A percentile compares a stretch with the other conserved stretches of the same genome.
Conservation (phyloP, 1,140 invertebrate genomes). For the Nephila pilipes region DNA sequence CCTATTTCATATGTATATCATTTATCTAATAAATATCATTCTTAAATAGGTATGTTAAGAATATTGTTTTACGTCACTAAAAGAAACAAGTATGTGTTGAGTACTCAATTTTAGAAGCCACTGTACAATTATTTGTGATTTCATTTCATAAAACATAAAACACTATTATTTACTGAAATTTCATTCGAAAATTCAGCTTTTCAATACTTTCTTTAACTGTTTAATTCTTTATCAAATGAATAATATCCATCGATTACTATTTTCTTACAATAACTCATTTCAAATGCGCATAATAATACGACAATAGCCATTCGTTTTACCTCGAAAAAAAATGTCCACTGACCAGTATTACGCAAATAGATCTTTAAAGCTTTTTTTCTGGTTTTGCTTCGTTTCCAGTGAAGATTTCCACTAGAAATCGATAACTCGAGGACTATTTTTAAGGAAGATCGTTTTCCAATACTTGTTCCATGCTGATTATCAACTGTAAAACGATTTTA, state of each 20-base stretch:
- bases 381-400: background rate
- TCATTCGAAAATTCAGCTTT: background rate
- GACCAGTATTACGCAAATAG: slow-evolving; percentile 41
- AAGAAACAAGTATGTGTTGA: too few relatives aligned
- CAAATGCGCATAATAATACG: background rate
- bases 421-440: slow-evolving; percentile 52
- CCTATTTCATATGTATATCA: too few relatives aligned
- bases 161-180: background rate
- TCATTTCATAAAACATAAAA: too few relatives aligned
- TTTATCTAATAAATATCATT: too few relatives aligned
- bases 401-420: slow-evolving; percentile 40
- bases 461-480: slow-evolving; percentile 54
- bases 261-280: background rate
- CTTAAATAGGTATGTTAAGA: too few relatives aligned
- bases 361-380: slow-evolving; percentile 14
- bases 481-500: slow-evolving; percentile 50
- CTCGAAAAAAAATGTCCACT: background rate
- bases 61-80: too few relatives aligned
- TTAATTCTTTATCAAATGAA: background rate
- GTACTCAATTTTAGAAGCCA: too few relatives aligned
- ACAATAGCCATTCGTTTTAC: background rate
- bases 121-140: too few relatives aligned
- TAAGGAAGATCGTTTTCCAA: slow-evolving; percentile 63
- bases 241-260: background rate
- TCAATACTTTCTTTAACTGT: background rate